Percentiles rank a stretch among this genome's conserved stretches.
phyloP scores from a whole-genome alignment of 2,113 vertebrate species.

The Pardalotus punctatus region DNA sequence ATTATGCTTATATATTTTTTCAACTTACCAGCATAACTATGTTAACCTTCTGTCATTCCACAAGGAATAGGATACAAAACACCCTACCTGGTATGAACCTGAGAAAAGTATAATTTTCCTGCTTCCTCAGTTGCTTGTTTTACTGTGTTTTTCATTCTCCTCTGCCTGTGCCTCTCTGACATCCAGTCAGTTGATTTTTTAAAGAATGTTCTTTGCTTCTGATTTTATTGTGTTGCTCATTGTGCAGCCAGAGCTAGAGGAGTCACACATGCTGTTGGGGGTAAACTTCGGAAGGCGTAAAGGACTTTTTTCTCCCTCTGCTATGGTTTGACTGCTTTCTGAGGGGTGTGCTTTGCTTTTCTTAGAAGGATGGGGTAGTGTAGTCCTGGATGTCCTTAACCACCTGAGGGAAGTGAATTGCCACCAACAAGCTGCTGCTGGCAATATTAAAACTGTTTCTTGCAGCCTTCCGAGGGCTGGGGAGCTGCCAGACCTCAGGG shows the following conservation, averaged over 20 bases:
- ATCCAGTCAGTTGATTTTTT: background rate
- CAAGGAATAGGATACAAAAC: background rate
- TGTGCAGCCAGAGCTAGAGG: background rate
- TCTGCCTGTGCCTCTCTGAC: background rate
- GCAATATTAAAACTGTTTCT: background rate
- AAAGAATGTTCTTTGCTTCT: background rate
- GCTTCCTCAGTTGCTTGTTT: background rate
- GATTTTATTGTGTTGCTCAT: background rate
- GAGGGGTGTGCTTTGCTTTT: background rate
- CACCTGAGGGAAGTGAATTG: background rate
- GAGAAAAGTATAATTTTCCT: background rate
- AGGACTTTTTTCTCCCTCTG: background rate
- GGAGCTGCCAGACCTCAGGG: constrained; percentile 15
- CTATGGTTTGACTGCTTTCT: background rate
- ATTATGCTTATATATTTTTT: background rate
- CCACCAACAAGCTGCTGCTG: background rate
- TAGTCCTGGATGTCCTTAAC: background rate
- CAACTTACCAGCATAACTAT: background rate
- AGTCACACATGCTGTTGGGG: background rate
- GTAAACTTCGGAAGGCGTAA: background rate
- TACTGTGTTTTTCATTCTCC: background rate
- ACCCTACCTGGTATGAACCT: background rate
- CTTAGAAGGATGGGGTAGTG: background rate
- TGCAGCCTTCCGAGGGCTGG: background rate
- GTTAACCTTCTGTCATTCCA: background rate